These are phyloP conservation scores for Harpegnathos saltator DNA, from an alignment of 1,140 invertebrate genomes.

Conservation along the genomic window DNA sequence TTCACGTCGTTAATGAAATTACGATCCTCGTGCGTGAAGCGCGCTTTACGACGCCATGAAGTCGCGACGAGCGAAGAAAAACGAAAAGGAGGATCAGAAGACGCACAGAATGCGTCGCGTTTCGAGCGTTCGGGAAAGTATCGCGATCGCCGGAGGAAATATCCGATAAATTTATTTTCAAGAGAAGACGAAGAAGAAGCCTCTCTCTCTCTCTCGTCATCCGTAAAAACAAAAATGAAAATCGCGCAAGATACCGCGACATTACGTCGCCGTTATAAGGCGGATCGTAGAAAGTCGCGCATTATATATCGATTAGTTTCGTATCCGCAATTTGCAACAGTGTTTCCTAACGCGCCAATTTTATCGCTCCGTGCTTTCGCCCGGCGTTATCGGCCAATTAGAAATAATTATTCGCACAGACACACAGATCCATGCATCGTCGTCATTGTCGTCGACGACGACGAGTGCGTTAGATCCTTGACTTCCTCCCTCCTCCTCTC, in stretches of 20 bases:
- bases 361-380: slow-evolving; percentile 23
- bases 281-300: slow-evolving; percentile 22
- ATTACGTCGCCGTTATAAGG: slow-evolving; percentile 9
- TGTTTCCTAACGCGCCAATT: slow-evolving; percentile 18
- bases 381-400: slow-evolving; percentile 30
- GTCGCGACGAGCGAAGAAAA: not conserved
- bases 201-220: not conserved
- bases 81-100: not conserved
- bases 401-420: slow-evolving; percentile 40
- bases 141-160: slow-evolving; percentile 16
- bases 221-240: slow-evolving; percentile 10
- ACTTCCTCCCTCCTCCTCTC: not conserved
- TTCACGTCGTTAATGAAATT: slow-evolving; percentile 55
- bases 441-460: no score
- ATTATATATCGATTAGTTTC: slow-evolving; percentile 1
- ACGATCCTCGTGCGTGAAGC: slow-evolving; percentile 24
- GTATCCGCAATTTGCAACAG: slow-evolving; percentile 20
- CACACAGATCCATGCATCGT: not conserved
- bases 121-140: slow-evolving; percentile 23
- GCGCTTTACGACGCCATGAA: slow-evolving; percentile 16
- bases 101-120: not conserved
- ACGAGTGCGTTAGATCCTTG: no score
- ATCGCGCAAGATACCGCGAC: slow-evolving; percentile 24
- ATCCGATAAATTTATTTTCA: slow-evolving; percentile 36
- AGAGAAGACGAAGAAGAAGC: slow-evolving; percentile 9